Base-by-base conservation (phyloP, 2,797 vertebrate species). In the Lutjanus argentimaculatus region DNA sequence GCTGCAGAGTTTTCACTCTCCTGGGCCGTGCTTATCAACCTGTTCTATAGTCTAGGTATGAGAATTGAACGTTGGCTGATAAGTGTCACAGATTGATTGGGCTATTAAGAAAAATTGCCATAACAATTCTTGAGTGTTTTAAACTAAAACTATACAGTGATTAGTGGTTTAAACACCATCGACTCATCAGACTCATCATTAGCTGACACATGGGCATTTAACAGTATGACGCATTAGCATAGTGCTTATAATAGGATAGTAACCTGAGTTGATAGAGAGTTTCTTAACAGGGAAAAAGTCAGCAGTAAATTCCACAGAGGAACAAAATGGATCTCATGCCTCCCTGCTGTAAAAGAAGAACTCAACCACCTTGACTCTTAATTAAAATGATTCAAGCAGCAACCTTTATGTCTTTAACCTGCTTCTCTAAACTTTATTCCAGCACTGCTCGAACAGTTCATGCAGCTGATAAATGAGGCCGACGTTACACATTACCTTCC, bases 401-500 rank as follows among this genome's bases (percentile, higher is more conserved):
- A 58, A 13, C n/a, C 36, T n/a, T 43, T n/a, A 13, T 43, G 8
- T 4, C 5, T 67, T 19, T 72, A 21, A 57, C 14, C 17, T 45
- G 53, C 55, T 46, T 49, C 22, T 71, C 15, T 55, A 19, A 71
- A 59, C 46, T 59, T 59, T 45, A 52, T 59, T 59, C 36, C 45
- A 42, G 7, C 45, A 51, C 66, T 11, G 45, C 42, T 15, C 13
- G 14, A 36, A 48, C 43, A n/a, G 70, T 55, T 70, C 42, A 68
- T 40, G 42, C 10, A 19, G 21, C 61, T 83, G 71, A 65, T 68
- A 17, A 82, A 61, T 4, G 75, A 75, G 30, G 52, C 71, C 7
- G 8, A 57, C 76, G 46, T 67, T 48, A 74, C 25, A 67, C 76
- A 67, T 75, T 68, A 76, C 25, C 72, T 53, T 64, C 52, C 57